These are phyloP conservation scores for Champsocephalus gunnari DNA, from an alignment of 2,797 vertebrate species.

Conservation along the genomic window DNA sequence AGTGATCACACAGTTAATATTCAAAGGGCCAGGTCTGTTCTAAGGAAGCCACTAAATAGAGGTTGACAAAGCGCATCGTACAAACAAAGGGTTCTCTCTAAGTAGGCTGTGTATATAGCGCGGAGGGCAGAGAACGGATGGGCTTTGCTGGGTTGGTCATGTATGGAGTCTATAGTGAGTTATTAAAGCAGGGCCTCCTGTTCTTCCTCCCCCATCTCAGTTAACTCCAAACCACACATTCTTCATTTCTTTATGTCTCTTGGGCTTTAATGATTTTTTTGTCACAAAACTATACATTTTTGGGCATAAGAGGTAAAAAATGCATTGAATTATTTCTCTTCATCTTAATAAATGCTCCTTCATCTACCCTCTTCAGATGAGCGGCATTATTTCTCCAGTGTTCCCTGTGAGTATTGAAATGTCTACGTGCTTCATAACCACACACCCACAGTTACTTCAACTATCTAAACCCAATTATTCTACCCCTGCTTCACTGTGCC, in stretches of 20 bases:
- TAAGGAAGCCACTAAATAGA: slow-evolving; percentile 84
- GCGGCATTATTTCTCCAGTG: slow-evolving; percentile 15
- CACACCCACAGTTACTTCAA: slow-evolving; percentile 68
- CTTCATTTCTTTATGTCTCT: slow-evolving; percentile 35
- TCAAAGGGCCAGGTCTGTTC: slow-evolving; percentile 81
- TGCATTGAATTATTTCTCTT: background rate
- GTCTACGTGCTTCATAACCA: slow-evolving; percentile 70
- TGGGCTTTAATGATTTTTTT: slow-evolving; percentile 20
- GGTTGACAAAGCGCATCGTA: slow-evolving; percentile 82
- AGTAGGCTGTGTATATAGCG: slow-evolving; percentile 83
- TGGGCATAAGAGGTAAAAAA: background rate
- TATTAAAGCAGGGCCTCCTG: slow-evolving; percentile 77
- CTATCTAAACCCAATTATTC: slow-evolving; percentile 85
- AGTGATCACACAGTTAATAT: slow-evolving; percentile 88
- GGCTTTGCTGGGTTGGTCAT: slow-evolving; percentile 76
- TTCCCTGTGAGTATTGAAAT: slow-evolving; percentile 22
- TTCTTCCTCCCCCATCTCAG: slow-evolving; percentile 56
- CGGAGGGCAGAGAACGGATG: slow-evolving; percentile 62
- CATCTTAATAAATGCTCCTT: background rate
- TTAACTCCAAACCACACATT: slow-evolving; percentile 49
- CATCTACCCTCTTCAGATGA: slow-evolving; percentile 5
- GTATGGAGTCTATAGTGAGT: slow-evolving; percentile 79
- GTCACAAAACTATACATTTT: background rate
- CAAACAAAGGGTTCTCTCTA: slow-evolving; percentile 80
- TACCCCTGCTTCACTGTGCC: slow-evolving; percentile 73